These are phyloP conservation scores for Notothenia coriiceps DNA, from an alignment of 2,113 vertebrate genomes.

Conservation along the genomic window DNA sequence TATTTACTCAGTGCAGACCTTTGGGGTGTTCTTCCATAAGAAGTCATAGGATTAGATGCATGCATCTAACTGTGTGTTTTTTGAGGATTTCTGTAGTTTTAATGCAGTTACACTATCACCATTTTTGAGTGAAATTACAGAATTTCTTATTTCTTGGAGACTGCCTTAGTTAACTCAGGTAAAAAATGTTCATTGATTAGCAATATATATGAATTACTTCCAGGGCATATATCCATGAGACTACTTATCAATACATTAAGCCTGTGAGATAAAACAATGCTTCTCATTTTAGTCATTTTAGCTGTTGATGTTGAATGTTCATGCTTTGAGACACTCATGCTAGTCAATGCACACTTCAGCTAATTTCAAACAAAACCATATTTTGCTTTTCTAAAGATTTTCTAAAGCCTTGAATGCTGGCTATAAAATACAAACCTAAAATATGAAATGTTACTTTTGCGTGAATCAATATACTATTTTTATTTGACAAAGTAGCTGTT, in stretches of 20 bases:
- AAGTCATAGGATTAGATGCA: background rate
- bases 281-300: background rate
- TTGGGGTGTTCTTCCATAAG: background rate
- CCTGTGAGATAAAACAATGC: background rate
- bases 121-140: no score
- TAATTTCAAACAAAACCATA: background rate
- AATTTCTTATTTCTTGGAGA: background rate
- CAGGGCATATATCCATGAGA: background rate
- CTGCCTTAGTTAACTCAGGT: background rate
- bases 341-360: background rate
- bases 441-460: conserved; percentile 29
- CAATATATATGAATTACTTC: background rate
- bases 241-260: background rate
- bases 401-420: background rate
- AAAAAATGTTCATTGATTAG: background rate
- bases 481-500: conserved; percentile 63
- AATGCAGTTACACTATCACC: no score
- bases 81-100: background rate
- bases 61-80: background rate
- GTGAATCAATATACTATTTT: conserved; percentile 49
- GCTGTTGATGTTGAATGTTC: background rate
- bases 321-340: background rate
- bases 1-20: conserved; percentile 1
- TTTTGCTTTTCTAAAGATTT: background rate
- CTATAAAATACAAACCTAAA: conserved; percentile 1